Evolutionary conservation across 2,113 vertebrate species (phyloP), one percentile per base, ranked within the genome.

Genomic region (Peromyscus polionotus): DNA sequence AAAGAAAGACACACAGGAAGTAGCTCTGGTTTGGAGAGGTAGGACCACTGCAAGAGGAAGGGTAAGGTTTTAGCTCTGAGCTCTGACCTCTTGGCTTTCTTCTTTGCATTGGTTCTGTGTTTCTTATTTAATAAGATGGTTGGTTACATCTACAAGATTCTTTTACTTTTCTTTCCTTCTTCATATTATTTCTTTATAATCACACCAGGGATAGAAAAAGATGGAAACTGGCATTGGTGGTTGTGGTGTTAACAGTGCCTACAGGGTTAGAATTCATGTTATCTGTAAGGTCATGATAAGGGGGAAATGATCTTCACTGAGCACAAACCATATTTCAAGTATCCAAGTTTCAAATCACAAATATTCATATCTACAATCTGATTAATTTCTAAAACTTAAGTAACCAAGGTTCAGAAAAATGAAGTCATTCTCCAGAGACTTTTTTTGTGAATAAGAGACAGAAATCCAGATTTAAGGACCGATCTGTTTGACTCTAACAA

Each of bases 391-490:
- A 59, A 83, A 93, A 85, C n/a, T 48, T 51, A 86, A 88, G 24
- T 76, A 86, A 91, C 48, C n/a, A 13, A 39, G 5, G 11, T 86
- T 88, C 10, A 85, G 17, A 93, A 92, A 63, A 87, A 73, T 61
- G 26, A 91, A 94, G 4, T 84, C 33, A 94, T 79, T 70, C 65
- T 3, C 65, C 28, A 90, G 48, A 93, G 24, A 24, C 63, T n/a
- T 72, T 36, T 72, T 72, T 72, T 72, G 17, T 61, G 36, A 73
- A 16, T 67, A 65, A 75, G 22, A 57, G 39, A 26, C 48, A 0
- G 24, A 92, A 95, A n/a, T 13, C 26, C n/a, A 76, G n/a, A 68
- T 93, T 90, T 51, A 88, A 85, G 95, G 80, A 83, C 1, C 88
- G 86, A 42, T 90, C 22, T 90, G 0, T 36, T 26, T 24, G 80